Percentiles rank a stretch among this genome's conserved stretches.
Conservation (phyloP, 2,797 vertebrate species). For the Spinus pinus region DNA sequence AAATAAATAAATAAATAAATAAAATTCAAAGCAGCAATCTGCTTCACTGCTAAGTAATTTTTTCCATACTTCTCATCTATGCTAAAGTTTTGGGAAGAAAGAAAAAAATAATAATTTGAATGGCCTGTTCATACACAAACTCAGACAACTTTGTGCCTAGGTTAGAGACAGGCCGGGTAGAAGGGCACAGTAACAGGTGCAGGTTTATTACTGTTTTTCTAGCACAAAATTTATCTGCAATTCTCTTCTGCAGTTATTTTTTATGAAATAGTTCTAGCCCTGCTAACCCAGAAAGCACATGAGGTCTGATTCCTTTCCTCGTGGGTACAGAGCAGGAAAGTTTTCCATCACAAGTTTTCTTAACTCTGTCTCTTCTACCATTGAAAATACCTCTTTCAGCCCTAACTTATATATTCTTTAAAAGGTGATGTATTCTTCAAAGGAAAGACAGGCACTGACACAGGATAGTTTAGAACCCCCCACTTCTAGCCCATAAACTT, state of each 20-base stretch:
- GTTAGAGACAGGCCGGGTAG: background rate
- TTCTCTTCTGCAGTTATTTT: background rate
- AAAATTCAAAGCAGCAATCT: background rate
- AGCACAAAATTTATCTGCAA: background rate
- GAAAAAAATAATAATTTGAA: background rate
- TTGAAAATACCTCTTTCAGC: background rate
- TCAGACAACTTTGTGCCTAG: background rate
- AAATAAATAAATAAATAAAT: background rate
- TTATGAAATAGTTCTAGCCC: background rate
- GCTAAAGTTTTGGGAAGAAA: background rate
- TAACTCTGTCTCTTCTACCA: background rate
- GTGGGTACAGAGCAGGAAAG: fast-evolving
- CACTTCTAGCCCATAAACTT: background rate
- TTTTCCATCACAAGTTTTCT: background rate
- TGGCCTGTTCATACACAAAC: background rate
- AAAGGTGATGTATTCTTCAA: background rate
- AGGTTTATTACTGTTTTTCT: background rate
- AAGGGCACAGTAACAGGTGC: background rate
- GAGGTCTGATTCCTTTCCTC: background rate
- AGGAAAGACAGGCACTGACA: background rate
- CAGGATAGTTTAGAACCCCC: background rate
- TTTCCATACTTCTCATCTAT: background rate
- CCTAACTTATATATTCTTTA: background rate
- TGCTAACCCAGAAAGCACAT: background rate
- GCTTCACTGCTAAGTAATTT: background rate